Conservation (phyloP, 2,113 vertebrate species). For the Brienomyrus longianalis region DNA sequence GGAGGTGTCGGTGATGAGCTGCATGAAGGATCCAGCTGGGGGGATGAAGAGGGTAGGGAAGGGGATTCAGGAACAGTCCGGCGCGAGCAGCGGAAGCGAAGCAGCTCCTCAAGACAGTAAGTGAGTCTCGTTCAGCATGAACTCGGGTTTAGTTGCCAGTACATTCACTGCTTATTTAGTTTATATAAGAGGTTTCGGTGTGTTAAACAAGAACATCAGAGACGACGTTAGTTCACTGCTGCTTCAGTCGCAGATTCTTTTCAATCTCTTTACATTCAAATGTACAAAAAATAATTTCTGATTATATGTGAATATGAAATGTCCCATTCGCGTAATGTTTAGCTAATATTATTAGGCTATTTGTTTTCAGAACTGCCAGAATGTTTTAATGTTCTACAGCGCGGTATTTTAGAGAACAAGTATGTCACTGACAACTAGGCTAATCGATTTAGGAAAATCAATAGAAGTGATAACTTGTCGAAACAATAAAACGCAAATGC, state of each 20-base stretch:
- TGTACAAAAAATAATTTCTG: neutral
- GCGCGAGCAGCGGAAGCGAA: conserved; percentile 72
- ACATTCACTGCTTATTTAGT: neutral
- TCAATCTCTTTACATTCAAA: neutral
- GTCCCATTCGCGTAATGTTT: neutral
- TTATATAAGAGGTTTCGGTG: neutral
- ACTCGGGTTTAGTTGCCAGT: neutral
- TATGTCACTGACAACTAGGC: neutral
- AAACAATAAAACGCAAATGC: neutral
- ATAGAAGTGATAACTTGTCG: neutral
- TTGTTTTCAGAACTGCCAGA: neutral
- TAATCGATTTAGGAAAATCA: neutral
- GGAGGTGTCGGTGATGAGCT: conserved; percentile 60
- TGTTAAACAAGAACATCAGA: neutral
- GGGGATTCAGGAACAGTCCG: conserved; percentile 58
- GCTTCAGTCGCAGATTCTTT: neutral
- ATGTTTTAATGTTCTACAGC: neutral
- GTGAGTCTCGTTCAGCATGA: conserved; percentile 27
- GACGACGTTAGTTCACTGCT: neutral
- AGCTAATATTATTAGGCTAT: neutral
- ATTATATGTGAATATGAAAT: neutral
- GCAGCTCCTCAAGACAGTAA: conserved; percentile 65
- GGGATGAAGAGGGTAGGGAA: conserved; percentile 46
- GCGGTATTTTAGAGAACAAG: neutral
- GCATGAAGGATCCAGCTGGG: conserved; percentile 43